These are phyloP conservation scores for Solen grandis DNA, from an alignment of 1,140 invertebrate species.

Conservation along the genomic window DNA sequence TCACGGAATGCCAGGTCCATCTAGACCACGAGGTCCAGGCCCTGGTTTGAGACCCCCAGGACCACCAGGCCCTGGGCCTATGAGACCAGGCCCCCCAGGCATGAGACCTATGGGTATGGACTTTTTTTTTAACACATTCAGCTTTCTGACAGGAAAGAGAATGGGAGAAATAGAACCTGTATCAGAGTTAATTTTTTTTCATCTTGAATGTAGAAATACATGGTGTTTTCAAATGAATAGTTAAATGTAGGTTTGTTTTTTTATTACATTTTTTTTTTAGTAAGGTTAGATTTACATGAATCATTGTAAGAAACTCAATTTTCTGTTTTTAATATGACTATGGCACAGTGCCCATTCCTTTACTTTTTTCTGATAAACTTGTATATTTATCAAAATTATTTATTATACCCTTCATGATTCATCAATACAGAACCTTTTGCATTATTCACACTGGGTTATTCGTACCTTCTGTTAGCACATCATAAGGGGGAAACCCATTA, in stretches of 20 bases:
- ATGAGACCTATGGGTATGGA: conserved; percentile 40
- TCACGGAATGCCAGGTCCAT: conserved; percentile 50
- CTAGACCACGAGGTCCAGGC: conserved; percentile 42
- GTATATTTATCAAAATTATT: no score
- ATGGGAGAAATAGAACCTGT: background rate
- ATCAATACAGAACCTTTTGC: no score
- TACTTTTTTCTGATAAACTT: no score
- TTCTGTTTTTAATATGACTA: no score
- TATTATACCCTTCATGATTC: no score
- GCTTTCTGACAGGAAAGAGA: background rate
- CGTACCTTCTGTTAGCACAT: no score
- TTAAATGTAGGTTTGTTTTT: background rate
- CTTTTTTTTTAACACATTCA: background rate
- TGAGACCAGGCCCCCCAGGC: conserved; percentile 48
- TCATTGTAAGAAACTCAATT: no score
- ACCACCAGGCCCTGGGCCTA: conserved; percentile 42
- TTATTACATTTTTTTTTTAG: background rate
- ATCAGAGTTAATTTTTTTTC: background rate
- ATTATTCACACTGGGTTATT: no score
- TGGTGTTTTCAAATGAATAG: background rate
- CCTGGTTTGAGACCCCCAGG: conserved; percentile 50
- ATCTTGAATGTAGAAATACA: background rate
- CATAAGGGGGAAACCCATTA: no score
- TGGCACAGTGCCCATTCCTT: no score
- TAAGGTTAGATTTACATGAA: background rate